These are phyloP conservation scores for Drosophila parabipectinata DNA, from an alignment of 1,140 invertebrate genomes.

Conservation along the genomic window DNA sequence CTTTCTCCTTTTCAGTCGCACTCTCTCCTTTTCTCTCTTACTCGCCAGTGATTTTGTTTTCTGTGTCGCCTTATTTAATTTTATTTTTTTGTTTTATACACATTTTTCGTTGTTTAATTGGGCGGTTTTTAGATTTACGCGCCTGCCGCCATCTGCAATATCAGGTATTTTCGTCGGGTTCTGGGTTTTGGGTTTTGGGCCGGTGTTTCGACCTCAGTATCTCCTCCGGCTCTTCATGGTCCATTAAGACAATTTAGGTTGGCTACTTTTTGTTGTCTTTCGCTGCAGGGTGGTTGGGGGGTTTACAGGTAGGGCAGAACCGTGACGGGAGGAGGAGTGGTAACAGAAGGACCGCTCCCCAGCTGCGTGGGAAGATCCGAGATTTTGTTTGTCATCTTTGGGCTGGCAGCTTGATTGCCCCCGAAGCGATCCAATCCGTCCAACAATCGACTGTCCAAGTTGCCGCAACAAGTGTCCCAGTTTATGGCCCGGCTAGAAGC, in stretches of 20 bases:
- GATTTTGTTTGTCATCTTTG: slow-evolving; percentile 32
- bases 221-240: slow-evolving; percentile 66
- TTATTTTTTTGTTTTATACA: slow-evolving; percentile 36
- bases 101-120: slow-evolving; percentile 63
- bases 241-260: slow-evolving; percentile 79
- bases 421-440: slow-evolving; percentile 19
- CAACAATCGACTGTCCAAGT: slow-evolving; percentile 46
- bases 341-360: background rate
- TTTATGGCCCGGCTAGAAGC: slow-evolving; percentile 56
- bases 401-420: slow-evolving; percentile 60
- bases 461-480: slow-evolving; percentile 77
- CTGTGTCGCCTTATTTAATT: slow-evolving; percentile 40
- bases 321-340: slow-evolving; percentile 12
- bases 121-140: slow-evolving; percentile 67
- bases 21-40: slow-evolving; percentile 28
- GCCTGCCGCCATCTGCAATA: slow-evolving; percentile 59
- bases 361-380: slow-evolving; percentile 67
- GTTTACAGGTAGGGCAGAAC: background rate
- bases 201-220: slow-evolving; percentile 24
- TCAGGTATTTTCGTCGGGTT: slow-evolving; percentile 19
- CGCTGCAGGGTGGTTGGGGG: background rate
- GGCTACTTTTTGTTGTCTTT: slow-evolving; percentile 49
- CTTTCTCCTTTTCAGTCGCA: slow-evolving; percentile 16
- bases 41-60: slow-evolving; percentile 36
- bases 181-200: background rate